Base-by-base conservation (phyloP, 2,113 vertebrate species). In the Odontophorus gujanensis region DNA sequence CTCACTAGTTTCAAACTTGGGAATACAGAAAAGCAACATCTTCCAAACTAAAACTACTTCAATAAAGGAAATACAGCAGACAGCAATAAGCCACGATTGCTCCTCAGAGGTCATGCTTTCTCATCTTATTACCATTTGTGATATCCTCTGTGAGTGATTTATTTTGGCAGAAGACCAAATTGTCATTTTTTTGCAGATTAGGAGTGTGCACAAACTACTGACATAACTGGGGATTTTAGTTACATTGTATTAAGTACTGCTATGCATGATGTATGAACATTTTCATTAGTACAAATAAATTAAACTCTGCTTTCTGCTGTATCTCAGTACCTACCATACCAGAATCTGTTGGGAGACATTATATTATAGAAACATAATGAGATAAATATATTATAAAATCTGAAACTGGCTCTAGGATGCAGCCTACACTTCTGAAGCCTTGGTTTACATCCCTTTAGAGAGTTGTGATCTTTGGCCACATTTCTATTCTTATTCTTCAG, bases 201-300 rank as follows among this genome's bases (percentile, higher is more conserved):
- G 9, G 48, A 89, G 53, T 50, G 65, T 66, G 26, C 43, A 85
- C 36, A 66, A 82, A 0, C 5, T 8, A 28, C 19, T 62, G 59
- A 24, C 32, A 19, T 82, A 73, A 58, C 6, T 38, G 30, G 2
- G 6, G 59, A 61, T 57, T 92, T 80, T 61, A 79, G n/a, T 62
- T 87, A 59, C 28, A 77, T 77, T 74, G 43, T 4, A 36, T 73
- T 91, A 43, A 69, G 21, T 62, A 66, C 26, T 77, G 17, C 24
- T 82, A 55, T 50, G 12, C n/a, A 85, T 77, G 55, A 71, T 55
- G 82, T 26, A 55, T 32, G 91, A 91, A 66, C 21, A 62, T 69
- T 87, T 95, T 69, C 74, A 55, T 93, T 91, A 80, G 50, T 42
- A 38, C 59, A 83, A 38, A 74, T 40, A 93, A 91, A 89, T 83